Base-by-base conservation (phyloP, 2,113 vertebrate species). In the Herpailurus yagouaroundi region DNA sequence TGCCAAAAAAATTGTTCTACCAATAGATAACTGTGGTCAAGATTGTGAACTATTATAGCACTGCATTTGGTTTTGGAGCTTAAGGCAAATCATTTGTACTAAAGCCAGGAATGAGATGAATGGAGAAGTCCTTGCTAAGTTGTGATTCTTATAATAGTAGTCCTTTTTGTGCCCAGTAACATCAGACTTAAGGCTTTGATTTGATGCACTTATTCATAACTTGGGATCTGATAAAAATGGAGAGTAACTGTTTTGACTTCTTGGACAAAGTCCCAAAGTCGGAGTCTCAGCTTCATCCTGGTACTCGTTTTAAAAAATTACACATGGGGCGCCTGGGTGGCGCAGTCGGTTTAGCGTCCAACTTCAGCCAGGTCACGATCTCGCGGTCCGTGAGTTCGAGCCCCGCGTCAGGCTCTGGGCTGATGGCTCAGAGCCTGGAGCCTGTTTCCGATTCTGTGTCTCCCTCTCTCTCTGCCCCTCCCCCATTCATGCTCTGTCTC, bases 161-260 rank as follows among this genome's bases (percentile, higher is more conserved):
- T 55, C 33, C 33, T 74, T 71, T 84, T 57, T 95, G 19, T 6
- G 69, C 77, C 66, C 76, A 93, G 29, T 45, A 69, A 64, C 14
- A 81, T 69, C 38, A 87, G 41, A 76, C 87, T 50, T 77, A 64
- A 33, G 68, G 15, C 71, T 82, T 86, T 33, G 89, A 80, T 38
- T 73, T 71, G 80, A 21, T 84, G n/a, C 27, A 13, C 36, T 71
- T 21, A 63, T 79, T 94, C 41, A 55, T 48, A 80, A 90, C 71
- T 69, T 86, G 21, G 23, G 85, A 85, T 52, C 79, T 96, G 63
- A 41, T 79, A 69, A 69, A 89, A 94, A 94, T 50, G 41, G 52
- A 94, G 50, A 91, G 31, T 38, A 85, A 69, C 10, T 57, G 29
- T 68, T 79, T 79, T 71, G 50, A 89, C 41, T 94, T 76, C 1